phyloP scores from a whole-genome alignment of 2,113 vertebrate genomes.

The Siniperca chuatsi region DNA sequence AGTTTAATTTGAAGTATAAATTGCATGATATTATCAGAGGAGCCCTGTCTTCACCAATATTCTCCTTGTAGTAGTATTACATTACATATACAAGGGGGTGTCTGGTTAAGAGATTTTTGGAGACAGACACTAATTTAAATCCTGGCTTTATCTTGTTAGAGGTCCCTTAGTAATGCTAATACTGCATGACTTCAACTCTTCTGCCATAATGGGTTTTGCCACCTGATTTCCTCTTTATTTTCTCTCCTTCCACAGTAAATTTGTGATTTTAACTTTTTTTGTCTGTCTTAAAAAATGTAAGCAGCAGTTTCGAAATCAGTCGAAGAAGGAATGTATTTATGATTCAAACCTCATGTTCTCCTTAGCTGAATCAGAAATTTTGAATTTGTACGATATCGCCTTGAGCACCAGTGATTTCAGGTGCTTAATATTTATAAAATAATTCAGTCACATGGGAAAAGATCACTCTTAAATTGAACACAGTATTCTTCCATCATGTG shows the following conservation, averaged over 20 bases:
- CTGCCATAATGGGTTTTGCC: not conserved
- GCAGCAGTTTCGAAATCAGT: not conserved
- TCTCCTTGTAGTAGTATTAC: not conserved
- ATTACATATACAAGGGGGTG: not conserved
- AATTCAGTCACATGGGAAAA: not conserved
- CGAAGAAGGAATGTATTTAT: not conserved
- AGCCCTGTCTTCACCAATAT: not conserved
- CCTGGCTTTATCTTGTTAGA: not conserved
- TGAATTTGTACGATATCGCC: not conserved
- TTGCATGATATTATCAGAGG: not conserved
- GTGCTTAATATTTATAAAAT: too few species aligned
- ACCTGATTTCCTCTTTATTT: not conserved
- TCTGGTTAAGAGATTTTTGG: not conserved
- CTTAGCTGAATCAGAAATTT: not conserved
- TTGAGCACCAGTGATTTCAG: not conserved
- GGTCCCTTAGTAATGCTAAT: not conserved
- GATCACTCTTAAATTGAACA: not conserved
- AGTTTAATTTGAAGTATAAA: constrained; percentile 17
- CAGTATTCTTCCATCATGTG: not conserved
- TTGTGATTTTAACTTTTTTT: not conserved
- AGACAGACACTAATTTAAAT: not conserved
- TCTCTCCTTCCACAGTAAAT: not conserved
- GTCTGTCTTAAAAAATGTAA: not conserved
- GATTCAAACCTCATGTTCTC: not conserved
- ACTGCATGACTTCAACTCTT: not conserved